Conservation (phyloP, 1,140 invertebrate genomes). For the Euura lappo region DNA sequence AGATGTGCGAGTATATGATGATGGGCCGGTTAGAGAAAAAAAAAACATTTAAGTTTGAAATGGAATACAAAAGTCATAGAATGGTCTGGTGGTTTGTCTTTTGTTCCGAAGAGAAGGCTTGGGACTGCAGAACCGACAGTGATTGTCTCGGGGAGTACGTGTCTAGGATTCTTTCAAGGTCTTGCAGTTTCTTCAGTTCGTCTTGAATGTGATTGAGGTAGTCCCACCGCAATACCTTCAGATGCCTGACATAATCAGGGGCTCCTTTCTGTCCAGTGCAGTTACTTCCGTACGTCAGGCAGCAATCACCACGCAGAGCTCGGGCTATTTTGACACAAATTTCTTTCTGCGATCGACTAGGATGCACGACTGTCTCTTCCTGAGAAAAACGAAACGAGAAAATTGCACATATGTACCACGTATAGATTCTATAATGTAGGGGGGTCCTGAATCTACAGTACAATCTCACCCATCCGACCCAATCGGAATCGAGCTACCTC, state of each 20-base stretch:
- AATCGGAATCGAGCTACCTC: too few species aligned
- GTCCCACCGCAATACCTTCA: slow-evolving; percentile 52
- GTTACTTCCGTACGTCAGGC: slow-evolving; percentile 10
- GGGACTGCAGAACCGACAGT: neutral
- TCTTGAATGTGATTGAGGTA: slow-evolving; percentile 57
- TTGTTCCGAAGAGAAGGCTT: neutral
- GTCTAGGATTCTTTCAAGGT: slow-evolving; percentile 54
- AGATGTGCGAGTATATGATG: neutral
- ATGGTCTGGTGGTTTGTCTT: neutral
- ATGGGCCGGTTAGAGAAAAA: neutral
- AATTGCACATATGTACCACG: too few species aligned
- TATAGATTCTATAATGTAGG: too few species aligned
- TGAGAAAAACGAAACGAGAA: neutral
- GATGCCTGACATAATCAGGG: slow-evolving; percentile 39
- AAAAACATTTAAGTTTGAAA: neutral
- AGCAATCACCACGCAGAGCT: slow-evolving; percentile 26
- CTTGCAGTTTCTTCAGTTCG: slow-evolving; percentile 49
- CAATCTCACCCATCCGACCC: too few species aligned
- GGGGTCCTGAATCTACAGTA: too few species aligned
- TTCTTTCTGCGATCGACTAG: slow-evolving; percentile 21
- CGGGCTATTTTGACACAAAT: slow-evolving; percentile 27
- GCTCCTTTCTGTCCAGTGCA: slow-evolving; percentile 14
- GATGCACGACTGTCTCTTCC: slow-evolving; percentile 14
- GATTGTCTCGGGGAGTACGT: slow-evolving; percentile 37
- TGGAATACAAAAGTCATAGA: neutral